phyloP scores from a whole-genome alignment of 2,888 invertebrate genomes.

The Aleiodes alternator region DNA sequence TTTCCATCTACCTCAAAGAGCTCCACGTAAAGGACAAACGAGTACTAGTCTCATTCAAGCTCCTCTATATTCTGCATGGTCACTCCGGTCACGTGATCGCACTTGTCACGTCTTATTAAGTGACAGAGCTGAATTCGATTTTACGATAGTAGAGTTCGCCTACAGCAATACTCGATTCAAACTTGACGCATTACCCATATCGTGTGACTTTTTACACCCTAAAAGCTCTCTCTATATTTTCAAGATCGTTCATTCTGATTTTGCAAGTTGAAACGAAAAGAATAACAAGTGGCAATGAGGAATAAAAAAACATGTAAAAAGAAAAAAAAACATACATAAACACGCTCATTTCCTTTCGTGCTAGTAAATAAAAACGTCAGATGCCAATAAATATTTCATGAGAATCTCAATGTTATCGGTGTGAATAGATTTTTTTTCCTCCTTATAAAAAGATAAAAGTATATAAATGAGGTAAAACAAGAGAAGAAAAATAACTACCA shows the following conservation, averaged over 20 bases:
- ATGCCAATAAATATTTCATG: no score
- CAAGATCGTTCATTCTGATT: conserved; percentile 9
- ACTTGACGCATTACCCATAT: conserved; percentile 34
- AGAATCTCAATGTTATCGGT: no score
- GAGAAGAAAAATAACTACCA: not conserved
- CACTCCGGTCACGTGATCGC: conserved; percentile 63
- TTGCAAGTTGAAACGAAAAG: not conserved
- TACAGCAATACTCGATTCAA: conserved; percentile 2
- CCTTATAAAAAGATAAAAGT: no score
- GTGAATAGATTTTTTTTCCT: no score
- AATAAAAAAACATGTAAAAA: not conserved
- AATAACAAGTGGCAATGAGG: not conserved
- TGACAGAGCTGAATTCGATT: conserved; percentile 50
- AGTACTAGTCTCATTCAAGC: conserved; percentile 38
- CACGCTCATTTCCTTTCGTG: no score
- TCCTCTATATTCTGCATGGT: conserved; percentile 16
- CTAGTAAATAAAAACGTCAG: no score
- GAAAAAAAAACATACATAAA: not conserved
- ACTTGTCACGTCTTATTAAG: conserved; percentile 72
- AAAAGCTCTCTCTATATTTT: not conserved
- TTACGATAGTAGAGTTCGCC: conserved; percentile 1
- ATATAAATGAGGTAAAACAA: not conserved
- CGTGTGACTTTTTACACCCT: conserved; percentile 16
- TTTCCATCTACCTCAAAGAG: conserved; percentile 1
- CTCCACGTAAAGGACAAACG: conserved; percentile 35